Percentiles rank a stretch among this genome's conserved stretches.
These are phyloP conservation scores for Sinocyclocheilus anshuiensis DNA, from an alignment of 2,113 vertebrate species.

Conservation along the genomic window DNA sequence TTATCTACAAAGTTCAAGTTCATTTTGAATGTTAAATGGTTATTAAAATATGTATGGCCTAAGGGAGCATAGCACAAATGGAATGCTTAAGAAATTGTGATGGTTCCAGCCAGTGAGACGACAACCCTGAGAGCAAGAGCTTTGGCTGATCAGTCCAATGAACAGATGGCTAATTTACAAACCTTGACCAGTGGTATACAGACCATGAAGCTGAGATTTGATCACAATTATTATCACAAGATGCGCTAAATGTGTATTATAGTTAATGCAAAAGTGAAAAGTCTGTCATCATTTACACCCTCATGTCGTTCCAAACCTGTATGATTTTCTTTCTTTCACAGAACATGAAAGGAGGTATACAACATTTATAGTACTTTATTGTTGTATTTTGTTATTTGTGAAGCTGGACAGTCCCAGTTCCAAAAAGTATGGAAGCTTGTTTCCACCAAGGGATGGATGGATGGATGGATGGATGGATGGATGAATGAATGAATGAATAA, in stretches of 20 bases:
- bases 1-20: conserved; percentile 5
- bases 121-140: conserved; percentile 48
- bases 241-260: neutral
- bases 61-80: neutral
- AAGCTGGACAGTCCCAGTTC: neutral
- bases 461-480: no score
- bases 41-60: neutral
- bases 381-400: neutral
- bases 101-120: conserved; percentile 16
- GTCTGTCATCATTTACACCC: neutral
- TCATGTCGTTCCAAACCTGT: neutral
- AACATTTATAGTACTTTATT: neutral
- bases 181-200: neutral
- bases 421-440: no score
- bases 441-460: no score
- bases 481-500: no score
- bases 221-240: neutral
- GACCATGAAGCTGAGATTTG: neutral
- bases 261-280: neutral
- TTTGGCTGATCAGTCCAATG: conserved; percentile 37
- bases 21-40: neutral
- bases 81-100: conserved; percentile 34
- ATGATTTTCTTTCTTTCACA: neutral
- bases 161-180: conserved; percentile 16
- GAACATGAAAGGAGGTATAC: neutral